phyloP scores from a whole-genome alignment of 2,113 vertebrate genomes.

The Bombycilla garrulus region DNA sequence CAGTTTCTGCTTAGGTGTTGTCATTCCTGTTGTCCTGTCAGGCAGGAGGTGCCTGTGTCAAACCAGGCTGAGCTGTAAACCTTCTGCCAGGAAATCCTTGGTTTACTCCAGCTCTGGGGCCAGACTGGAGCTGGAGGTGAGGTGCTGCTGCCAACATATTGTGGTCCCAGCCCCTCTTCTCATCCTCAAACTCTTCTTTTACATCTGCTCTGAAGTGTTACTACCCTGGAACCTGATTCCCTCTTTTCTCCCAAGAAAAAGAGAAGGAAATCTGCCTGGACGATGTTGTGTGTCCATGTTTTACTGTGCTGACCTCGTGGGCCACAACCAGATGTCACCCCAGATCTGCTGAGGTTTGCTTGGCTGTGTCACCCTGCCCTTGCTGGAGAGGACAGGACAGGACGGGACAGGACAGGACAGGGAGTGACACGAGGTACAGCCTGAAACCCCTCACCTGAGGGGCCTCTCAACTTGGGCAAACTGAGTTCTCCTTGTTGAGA shows the following conservation, averaged over 20 bases:
- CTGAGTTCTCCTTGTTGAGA: background rate
- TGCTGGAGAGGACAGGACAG: background rate
- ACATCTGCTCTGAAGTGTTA: background rate
- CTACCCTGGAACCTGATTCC: background rate
- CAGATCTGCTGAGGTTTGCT: rapidly evolving
- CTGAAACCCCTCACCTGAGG: background rate
- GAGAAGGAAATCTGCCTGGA: background rate
- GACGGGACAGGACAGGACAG: background rate
- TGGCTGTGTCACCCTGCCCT: background rate
- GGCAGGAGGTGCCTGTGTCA: background rate
- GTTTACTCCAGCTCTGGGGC: background rate
- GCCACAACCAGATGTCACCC: background rate
- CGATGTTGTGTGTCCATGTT: rapidly evolving
- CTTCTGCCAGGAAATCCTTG: background rate
- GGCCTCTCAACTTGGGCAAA: background rate
- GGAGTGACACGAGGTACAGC: rapidly evolving
- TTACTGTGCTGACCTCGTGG: background rate
- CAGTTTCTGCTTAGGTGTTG: background rate
- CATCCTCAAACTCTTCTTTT: background rate
- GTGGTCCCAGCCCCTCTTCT: background rate
- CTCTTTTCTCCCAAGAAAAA: background rate
- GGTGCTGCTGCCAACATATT: background rate
- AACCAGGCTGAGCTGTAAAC: background rate
- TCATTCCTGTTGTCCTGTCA: background rate
- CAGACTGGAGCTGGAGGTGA: background rate